phyloP scores from a whole-genome alignment of 2,113 vertebrate species.

The Okapia johnstoni region DNA sequence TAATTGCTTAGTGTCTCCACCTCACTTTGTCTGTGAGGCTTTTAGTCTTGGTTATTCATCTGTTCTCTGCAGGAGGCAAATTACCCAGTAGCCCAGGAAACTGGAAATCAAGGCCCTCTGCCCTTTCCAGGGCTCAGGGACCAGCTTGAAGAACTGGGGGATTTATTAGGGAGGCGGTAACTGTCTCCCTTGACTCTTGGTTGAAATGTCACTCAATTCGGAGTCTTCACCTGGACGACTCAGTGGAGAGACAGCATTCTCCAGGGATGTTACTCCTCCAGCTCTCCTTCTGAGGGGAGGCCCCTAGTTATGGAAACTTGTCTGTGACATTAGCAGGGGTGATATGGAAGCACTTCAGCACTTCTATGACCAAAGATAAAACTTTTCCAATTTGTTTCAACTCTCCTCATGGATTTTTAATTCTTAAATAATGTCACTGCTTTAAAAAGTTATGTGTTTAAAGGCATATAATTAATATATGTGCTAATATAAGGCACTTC shows the following conservation, averaged over 20 bases:
- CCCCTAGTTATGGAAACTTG: background rate
- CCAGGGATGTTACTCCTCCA: background rate
- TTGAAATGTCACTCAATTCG: slow-evolving; percentile 64
- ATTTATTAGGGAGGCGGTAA: slow-evolving; percentile 49
- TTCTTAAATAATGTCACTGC: background rate
- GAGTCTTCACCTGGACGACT: background rate
- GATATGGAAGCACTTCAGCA: background rate
- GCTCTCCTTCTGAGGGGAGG: background rate
- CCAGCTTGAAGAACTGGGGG: background rate
- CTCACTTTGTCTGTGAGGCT: background rate
- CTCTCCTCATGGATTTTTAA: background rate
- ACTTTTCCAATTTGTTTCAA: background rate
- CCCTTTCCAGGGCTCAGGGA: background rate
- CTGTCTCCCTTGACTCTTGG: slow-evolving; percentile 32
- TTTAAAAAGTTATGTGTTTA: background rate
- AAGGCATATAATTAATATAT: background rate
- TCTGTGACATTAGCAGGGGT: slow-evolving; percentile 15
- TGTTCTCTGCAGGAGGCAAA: background rate
- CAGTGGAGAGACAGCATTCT: background rate
- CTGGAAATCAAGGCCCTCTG: background rate
- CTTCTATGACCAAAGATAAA: background rate
- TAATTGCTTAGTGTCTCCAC: background rate
- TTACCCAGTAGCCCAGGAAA: background rate
- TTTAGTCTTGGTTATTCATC: background rate
- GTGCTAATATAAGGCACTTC: background rate